Evolutionary conservation across 2,113 vertebrate genomes (phyloP).

Genomic region (Sminthopsis crassicaudata): DNA sequence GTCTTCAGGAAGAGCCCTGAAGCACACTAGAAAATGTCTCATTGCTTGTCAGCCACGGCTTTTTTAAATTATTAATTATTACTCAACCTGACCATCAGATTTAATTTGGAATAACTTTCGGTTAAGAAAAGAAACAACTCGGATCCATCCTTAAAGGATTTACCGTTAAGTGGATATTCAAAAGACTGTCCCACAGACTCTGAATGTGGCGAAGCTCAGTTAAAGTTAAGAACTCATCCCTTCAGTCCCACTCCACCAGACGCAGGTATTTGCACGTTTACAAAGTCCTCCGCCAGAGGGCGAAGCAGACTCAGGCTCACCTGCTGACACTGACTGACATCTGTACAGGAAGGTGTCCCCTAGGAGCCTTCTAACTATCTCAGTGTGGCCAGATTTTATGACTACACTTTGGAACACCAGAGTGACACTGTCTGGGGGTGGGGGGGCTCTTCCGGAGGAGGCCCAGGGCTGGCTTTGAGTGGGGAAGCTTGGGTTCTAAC

Average conservation of each 20-base stretch:
- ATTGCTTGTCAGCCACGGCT: background rate
- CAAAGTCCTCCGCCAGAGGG: background rate
- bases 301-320: background rate
- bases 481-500: background rate
- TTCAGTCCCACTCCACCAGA: too few relatives aligned
- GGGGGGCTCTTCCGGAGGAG: background rate
- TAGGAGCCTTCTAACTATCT: background rate
- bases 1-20: background rate
- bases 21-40: background rate
- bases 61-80: too few relatives aligned
- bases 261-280: background rate
- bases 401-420: background rate
- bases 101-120: background rate
- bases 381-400: background rate
- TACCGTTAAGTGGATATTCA: background rate
- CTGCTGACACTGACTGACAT: too few relatives aligned
- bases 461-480: background rate
- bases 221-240: background rate
- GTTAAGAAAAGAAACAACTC: background rate
- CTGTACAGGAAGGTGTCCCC: background rate
- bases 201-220: too few relatives aligned
- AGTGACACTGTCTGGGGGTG: background rate
- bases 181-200: background rate
- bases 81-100: background rate
- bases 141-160: background rate